Conservation (phyloP, 1,140 invertebrate species). For the Achatina immaculata region DNA sequence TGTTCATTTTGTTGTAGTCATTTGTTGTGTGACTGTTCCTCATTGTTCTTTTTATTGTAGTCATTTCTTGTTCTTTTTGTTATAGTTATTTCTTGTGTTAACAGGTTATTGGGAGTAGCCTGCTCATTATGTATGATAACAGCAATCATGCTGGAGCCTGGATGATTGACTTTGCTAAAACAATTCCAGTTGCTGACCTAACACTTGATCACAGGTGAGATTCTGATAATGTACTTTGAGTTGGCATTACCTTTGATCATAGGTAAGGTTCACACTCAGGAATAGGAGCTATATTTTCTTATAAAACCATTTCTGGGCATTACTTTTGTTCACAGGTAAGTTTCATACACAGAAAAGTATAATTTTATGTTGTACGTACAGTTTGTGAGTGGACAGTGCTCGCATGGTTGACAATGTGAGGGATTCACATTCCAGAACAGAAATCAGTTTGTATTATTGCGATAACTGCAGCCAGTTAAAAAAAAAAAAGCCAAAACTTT, state of each 20-base stretch:
- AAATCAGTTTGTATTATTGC: too few relatives aligned
- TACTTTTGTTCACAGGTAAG: not conserved
- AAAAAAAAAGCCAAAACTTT: too few relatives aligned
- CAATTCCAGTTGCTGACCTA: conserved; percentile 76
- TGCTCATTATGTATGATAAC: conserved; percentile 94
- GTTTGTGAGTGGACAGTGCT: too few relatives aligned
- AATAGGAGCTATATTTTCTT: not conserved
- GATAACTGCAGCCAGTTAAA: too few relatives aligned
- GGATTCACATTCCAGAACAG: too few relatives aligned
- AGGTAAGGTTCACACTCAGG: not conserved
- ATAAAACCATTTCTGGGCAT: not conserved
- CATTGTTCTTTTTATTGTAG: too few relatives aligned
- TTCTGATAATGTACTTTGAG: not conserved
- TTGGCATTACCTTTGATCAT: not conserved
- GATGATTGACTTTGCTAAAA: conserved; percentile 99
- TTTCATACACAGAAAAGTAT: too few relatives aligned
- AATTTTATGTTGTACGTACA: too few relatives aligned
- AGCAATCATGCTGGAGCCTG: conserved; percentile 80
- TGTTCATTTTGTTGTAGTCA: too few relatives aligned
- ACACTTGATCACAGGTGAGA: conserved; percentile 80
- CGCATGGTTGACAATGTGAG: too few relatives aligned
- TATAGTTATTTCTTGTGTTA: conserved; percentile 48
- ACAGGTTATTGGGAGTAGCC: conserved; percentile 93
- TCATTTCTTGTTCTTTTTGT: too few relatives aligned
- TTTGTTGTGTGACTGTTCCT: too few relatives aligned